Evolutionary conservation across 2,888 invertebrate species (phyloP).

Genomic region (Eupithecia abbreviata): DNA sequence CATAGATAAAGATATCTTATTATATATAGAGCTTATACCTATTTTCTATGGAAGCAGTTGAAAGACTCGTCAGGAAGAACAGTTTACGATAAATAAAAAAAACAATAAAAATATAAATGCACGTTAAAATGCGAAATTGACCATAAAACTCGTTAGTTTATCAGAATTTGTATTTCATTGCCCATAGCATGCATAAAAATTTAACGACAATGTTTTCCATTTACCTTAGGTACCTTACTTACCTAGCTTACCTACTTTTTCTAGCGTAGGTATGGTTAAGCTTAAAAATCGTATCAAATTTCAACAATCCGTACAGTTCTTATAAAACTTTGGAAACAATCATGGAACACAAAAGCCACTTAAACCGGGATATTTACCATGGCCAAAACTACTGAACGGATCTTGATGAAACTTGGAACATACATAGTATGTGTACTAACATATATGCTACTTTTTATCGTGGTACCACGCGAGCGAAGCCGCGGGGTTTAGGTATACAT

Average conservation of each 20-base stretch:
- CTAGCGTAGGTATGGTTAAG: neutral
- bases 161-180: neutral
- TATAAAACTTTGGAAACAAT: neutral
- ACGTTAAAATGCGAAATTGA: neutral
- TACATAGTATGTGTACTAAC: too few species aligned
- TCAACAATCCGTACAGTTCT: neutral
- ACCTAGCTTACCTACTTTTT: neutral
- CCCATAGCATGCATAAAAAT: neutral
- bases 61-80: neutral
- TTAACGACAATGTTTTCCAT: neutral
- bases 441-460: too few species aligned
- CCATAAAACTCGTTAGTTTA: neutral
- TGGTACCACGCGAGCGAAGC: too few species aligned
- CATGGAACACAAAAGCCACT: too few species aligned
- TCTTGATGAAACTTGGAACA: too few species aligned
- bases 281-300: neutral
- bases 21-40: neutral
- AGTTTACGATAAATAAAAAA: neutral
- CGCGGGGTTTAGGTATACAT: too few species aligned
- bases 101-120: constrained; percentile 1
- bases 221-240: neutral
- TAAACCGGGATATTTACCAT: too few species aligned
- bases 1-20: neutral
- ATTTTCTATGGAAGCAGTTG: neutral
- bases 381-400: too few species aligned